phyloP scores from a whole-genome alignment of 1,140 invertebrate species.

The Aphaenogaster floridana region DNA sequence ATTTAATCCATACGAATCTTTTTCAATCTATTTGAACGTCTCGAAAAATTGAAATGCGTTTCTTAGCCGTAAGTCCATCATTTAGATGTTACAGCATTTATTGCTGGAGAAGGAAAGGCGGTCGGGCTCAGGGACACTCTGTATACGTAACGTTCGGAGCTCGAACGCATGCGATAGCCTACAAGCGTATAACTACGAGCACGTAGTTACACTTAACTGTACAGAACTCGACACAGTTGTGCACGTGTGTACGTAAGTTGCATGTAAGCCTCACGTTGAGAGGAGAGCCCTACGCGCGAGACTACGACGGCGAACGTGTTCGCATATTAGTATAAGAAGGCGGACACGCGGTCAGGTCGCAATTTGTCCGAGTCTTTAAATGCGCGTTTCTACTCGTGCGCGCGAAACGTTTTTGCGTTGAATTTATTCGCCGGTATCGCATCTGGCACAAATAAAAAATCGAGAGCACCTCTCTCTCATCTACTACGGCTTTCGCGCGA shows the following conservation, averaged over 20 bases:
- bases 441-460: neutral
- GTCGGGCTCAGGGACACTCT: constrained; percentile 25
- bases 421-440: neutral
- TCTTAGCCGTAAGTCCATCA: neutral
- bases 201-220: constrained; percentile 50
- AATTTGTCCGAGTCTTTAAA: constrained; percentile 73
- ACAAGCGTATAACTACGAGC: constrained; percentile 13
- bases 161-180: constrained; percentile 36
- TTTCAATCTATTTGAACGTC: neutral
- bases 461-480: constrained; percentile 2
- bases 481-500: neutral
- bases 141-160: constrained; percentile 5
- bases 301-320: constrained; percentile 41
- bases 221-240: constrained; percentile 38
- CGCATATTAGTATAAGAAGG: constrained; percentile 59
- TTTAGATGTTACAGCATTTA: neutral
- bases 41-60: neutral
- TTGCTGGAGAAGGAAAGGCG: neutral
- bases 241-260: neutral
- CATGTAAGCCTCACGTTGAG: constrained; percentile 25
- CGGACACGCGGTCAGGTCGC: constrained; percentile 59
- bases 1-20: neutral
- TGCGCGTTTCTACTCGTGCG: constrained; percentile 59
- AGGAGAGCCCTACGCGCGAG: neutral
- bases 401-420: constrained; percentile 5